phyloP scores from a whole-genome alignment of 2,888 invertebrate genomes.

The Dynastes tityus region DNA sequence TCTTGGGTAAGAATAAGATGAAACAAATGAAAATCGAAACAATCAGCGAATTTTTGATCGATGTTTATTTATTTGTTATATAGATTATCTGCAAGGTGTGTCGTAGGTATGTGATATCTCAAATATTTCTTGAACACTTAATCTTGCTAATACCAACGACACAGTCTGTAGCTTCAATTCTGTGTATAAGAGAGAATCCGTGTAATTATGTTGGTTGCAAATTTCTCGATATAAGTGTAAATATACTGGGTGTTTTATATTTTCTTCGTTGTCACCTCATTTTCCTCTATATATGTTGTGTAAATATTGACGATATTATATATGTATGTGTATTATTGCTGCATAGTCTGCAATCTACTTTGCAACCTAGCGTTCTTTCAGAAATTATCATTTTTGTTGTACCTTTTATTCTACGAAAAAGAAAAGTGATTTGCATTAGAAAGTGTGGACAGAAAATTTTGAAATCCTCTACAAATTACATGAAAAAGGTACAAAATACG shows the following conservation, averaged over 20 bases:
- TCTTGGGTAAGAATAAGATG: neutral
- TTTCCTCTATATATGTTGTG: slow-evolving; percentile 19
- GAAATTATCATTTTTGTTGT: neutral
- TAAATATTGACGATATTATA: slow-evolving; percentile 7
- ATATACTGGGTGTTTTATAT: slow-evolving; percentile 21
- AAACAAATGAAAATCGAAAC: slow-evolving; percentile 6
- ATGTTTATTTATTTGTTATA: no score
- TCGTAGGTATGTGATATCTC: no score
- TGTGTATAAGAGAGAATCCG: neutral
- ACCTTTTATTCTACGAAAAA: no score
- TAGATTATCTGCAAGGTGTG: no score
- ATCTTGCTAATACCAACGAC: no score
- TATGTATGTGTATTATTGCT: slow-evolving; percentile 2
- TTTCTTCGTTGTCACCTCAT: slow-evolving; percentile 36
- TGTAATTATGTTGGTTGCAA: no score
- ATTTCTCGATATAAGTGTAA: neutral
- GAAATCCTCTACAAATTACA: slow-evolving; percentile 27
- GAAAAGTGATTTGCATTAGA: no score
- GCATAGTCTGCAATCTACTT: no score
- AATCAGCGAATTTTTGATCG: neutral
- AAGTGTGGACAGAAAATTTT: neutral
- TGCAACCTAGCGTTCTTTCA: neutral
- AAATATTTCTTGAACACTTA: no score
- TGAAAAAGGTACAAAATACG: slow-evolving; percentile 54
- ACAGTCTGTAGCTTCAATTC: neutral